Percentiles rank a stretch among this genome's conserved stretches.
These are phyloP conservation scores for Drosophila takahashii DNA, from an alignment of 1,140 invertebrate species.

Conservation along the genomic window DNA sequence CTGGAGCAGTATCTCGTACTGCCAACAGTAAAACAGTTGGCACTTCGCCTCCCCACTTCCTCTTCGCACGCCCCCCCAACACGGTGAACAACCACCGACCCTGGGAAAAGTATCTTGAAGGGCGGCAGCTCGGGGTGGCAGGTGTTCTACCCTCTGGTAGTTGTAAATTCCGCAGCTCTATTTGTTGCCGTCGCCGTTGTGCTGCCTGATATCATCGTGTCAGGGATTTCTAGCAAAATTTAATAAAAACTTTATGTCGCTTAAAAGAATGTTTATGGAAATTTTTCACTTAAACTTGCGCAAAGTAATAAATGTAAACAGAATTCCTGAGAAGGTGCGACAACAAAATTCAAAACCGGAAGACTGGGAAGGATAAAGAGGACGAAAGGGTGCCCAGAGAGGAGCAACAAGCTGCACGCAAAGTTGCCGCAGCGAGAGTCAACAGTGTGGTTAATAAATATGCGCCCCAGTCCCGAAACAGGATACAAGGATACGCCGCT, in stretches of 20 bases:
- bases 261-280: conserved; percentile 84
- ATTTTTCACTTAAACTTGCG: conserved; percentile 84
- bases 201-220: conserved; percentile 63
- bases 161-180: conserved; percentile 81
- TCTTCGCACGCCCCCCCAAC: no score
- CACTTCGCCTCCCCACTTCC: conserved; percentile 17
- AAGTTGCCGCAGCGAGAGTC: conserved; percentile 67
- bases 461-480: conserved; percentile 49
- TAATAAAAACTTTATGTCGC: conserved; percentile 84
- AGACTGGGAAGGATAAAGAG: conserved; percentile 1
- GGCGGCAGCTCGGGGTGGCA: conserved; percentile 5
- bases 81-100: background rate
- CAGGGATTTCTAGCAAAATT: conserved; percentile 80
- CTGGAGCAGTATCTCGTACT: conserved; percentile 39
- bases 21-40: conserved; percentile 52
- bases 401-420: conserved; percentile 70
- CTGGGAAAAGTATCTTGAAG: conserved; percentile 59
- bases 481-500: conserved; percentile 50
- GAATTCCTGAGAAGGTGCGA: conserved; percentile 84
- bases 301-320: conserved; percentile 84
- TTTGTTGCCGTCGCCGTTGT: conserved; percentile 64
- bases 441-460: conserved; percentile 82
- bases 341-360: conserved; percentile 76
- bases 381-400: background rate
- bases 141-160: conserved; percentile 51